phyloP scores from a whole-genome alignment of 1,140 invertebrate genomes.

The Temnothorax nylanderi region DNA sequence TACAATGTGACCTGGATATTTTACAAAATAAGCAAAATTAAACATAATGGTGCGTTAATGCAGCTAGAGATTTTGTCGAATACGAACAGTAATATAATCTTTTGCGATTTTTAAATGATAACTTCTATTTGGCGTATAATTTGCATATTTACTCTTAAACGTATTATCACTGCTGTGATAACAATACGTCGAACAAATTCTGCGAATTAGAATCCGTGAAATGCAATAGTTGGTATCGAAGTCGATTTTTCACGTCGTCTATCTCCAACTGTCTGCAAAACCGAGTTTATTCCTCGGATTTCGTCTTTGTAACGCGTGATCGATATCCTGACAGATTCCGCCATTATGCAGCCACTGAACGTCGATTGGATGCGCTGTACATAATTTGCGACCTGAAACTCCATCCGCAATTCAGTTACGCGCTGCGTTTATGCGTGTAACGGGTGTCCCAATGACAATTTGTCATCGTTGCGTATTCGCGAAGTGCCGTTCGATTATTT shows the following conservation, averaged over 20 bases:
- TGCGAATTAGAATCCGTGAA: neutral
- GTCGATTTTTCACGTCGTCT: neutral
- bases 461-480: slow-evolving; percentile 8
- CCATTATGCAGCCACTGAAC: slow-evolving; percentile 50
- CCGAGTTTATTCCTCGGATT: slow-evolving; percentile 36
- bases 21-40: neutral
- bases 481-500: slow-evolving; percentile 32
- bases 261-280: neutral
- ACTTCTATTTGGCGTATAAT: neutral
- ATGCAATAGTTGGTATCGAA: neutral
- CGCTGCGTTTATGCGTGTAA: slow-evolving; percentile 30
- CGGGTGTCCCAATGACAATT: slow-evolving; percentile 44
- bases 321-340: slow-evolving; percentile 55
- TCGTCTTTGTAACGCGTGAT: slow-evolving; percentile 52
- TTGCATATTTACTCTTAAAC: neutral
- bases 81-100: neutral
- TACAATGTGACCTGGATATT: neutral
- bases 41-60: neutral
- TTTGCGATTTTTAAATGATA: neutral
- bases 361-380: slow-evolving; percentile 55
- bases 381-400: slow-evolving; percentile 59
- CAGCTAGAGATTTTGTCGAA: neutral
- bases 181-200: neutral
- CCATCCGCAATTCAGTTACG: slow-evolving; percentile 45
- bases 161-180: neutral